Evolutionary conservation across 2,113 vertebrate genomes (phyloP).

Genomic region (Cryptoleucopteryx plumbea): DNA sequence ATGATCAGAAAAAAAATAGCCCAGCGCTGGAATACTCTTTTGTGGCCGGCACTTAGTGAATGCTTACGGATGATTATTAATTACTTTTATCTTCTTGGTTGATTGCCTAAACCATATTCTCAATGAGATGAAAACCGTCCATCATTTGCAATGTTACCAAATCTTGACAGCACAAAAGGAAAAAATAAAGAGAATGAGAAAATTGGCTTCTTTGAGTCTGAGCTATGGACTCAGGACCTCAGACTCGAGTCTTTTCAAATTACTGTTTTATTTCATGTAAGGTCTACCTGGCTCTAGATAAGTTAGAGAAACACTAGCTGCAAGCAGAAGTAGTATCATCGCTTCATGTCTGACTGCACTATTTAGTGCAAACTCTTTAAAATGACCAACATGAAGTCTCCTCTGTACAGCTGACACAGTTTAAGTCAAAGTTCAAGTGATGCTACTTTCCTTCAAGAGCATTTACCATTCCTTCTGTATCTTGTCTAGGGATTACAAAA

Average conservation of each 20-base stretch:
- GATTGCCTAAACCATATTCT: neutral
- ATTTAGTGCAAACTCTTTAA: neutral
- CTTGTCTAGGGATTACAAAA: conserved; percentile 7
- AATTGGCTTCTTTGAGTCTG: neutral
- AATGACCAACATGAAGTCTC: neutral
- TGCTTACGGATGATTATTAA: neutral
- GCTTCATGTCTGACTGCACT: neutral
- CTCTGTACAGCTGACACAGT: neutral
- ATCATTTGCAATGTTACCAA: neutral
- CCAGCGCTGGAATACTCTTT: neutral
- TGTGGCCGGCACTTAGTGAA: neutral
- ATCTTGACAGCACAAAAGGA: neutral
- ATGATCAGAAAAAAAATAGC: neutral
- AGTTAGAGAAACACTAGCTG: neutral
- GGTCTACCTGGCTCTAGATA: neutral
- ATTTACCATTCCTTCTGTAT: neutral
- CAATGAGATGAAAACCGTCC: neutral
- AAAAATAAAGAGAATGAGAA: neutral
- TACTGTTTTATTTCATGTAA: neutral
- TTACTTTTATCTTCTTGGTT: neutral
- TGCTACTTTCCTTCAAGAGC: neutral
- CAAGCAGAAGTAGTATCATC: neutral
- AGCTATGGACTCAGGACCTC: neutral
- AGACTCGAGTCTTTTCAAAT: neutral
- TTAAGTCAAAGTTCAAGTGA: neutral